Evolutionary conservation across 2,797 vertebrate genomes (phyloP), one percentile per base, ranked within the genome.

Genomic region (Esox masquinongy): DNA sequence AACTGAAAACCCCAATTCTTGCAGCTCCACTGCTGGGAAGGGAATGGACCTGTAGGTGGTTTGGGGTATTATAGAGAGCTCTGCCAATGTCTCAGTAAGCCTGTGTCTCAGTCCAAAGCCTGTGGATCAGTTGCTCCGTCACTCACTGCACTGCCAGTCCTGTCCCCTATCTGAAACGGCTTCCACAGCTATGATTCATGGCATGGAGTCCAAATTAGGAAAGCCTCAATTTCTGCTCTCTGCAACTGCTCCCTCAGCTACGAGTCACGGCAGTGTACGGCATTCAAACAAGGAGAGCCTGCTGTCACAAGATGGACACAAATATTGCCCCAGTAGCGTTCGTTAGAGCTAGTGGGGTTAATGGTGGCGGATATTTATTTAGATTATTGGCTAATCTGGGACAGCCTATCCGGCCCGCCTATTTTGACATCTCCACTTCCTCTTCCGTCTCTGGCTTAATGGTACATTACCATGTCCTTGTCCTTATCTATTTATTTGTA

Each of bases 31-130:
- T 64, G 61, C 0, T 31, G 61, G 24, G 63, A 31, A 31, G 14
- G 4, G 63, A 34, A 17, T 12, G 16, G 15, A 34, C 29, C 26
- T 66, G 14, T 17, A 34, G 63, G 29, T 66, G 61, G 61, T 64
- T 64, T 64, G 26, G 24, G 61, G 63, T 66, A 34, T 66, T 66
- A 66, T 34, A 31, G 63, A 66, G 26, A 66, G 63, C 63, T 66
- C 26, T 16, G 26, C 15, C 26, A 39, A 34, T 68, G 66, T 34
- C 66, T 43, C 66, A 43, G 31, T 68, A 36, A 68, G 66, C 73
- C 43, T 68, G 47, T 64, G 73, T 74, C 49, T 74, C 73, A 17
- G 47, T 22, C 61, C 19, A 29, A 47, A 51, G 16, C 63, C 73
- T 36, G 19, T 50, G 50, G 73, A 68, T 74, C 39, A 68, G 24